Base-by-base conservation (phyloP, 2,113 vertebrate species). In the Anolis carolinensis region DNA sequence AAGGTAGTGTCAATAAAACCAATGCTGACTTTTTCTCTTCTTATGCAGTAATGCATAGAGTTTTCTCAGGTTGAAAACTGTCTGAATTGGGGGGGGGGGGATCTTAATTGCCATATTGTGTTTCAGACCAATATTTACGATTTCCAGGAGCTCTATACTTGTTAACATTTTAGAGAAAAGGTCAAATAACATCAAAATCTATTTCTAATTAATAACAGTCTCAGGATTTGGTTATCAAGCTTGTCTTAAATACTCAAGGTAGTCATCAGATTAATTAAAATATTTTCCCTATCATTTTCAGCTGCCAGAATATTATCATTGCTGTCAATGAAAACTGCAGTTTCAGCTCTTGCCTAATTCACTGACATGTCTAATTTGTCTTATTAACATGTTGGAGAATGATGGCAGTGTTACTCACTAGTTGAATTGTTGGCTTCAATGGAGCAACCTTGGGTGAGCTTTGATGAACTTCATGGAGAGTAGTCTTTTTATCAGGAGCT, bases 401-500 rank as follows among this genome's bases (percentile, higher is more conserved):
- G 8, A 8, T 25, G 2, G 11, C 6, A 20, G 74, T 55, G 74
- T 36, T 63, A 18, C 48, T 83, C 82, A 70, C 16, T 84, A 62
- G 30, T 6, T 2, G 2, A 77, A 70, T 81, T 88, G 78, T 39
- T 88, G 87, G 88, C 79, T 85, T 55, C 74, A 75, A 21, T 87
- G 67, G 4, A 70, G 39, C 62, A 48, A 7, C 14, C 86, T 77
- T 48, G 0, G 2, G 39, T 86, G 44, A n/a, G 50, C 9, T 63
- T 18, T 82, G 70, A 79, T 88, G 90, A 91, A 68, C 16, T 30
- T 32, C 8, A 16, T 85, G 75, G 21, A 1, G 8, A 87, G 89
- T 93, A 76, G 82, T 81, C 72, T 59, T 74, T 87, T 62, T 85
- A 73, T 48, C 11, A 84, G 67, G 78, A 89, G 32, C 5, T 78